A percentile compares a stretch with the other conserved stretches of the same genome.
Evolutionary conservation across 2,797 vertebrate species (phyloP).

Genomic region (Sarcoramphus papa): DNA sequence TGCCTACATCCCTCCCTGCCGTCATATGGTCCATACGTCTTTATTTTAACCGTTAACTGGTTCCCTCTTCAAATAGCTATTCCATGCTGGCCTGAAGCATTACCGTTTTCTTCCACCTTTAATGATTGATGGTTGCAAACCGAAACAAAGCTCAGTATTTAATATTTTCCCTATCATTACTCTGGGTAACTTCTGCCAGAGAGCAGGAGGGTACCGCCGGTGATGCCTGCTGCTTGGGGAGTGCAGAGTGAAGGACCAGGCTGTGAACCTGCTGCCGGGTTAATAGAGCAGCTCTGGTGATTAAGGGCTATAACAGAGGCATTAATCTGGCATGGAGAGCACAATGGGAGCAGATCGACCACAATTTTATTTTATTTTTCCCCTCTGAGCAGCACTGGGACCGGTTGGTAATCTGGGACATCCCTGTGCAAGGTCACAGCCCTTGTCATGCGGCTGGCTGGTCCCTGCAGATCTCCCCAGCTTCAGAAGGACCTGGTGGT

Average conservation of each 20-base stretch:
- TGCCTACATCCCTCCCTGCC: not conserved
- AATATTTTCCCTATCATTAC: accelerated
- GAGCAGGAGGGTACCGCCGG: not conserved
- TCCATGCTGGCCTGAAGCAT: not conserved
- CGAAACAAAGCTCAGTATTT: not conserved
- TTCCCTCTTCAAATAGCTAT: not conserved
- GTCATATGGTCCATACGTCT: accelerated
- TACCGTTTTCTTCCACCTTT: accelerated
- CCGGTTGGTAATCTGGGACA: too few relatives aligned
- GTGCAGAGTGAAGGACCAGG: not conserved
- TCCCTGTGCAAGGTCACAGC: not conserved
- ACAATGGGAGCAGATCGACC: accelerated
- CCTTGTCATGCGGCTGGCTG: not conserved
- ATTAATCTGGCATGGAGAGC: not conserved
- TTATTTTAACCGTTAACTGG: not conserved
- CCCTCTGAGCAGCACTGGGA: not conserved
- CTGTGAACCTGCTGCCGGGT: not conserved
- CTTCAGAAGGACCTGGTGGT: not conserved
- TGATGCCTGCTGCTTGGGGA: accelerated
- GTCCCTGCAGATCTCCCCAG: not conserved
- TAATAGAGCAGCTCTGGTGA: not conserved
- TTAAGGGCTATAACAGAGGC: not conserved
- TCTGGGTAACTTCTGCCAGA: not conserved
- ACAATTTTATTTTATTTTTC: not conserved
- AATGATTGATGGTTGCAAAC: not conserved